Evolutionary conservation across 2,888 invertebrate genomes (phyloP).

Genomic region (Phanerotoma sp.): DNA sequence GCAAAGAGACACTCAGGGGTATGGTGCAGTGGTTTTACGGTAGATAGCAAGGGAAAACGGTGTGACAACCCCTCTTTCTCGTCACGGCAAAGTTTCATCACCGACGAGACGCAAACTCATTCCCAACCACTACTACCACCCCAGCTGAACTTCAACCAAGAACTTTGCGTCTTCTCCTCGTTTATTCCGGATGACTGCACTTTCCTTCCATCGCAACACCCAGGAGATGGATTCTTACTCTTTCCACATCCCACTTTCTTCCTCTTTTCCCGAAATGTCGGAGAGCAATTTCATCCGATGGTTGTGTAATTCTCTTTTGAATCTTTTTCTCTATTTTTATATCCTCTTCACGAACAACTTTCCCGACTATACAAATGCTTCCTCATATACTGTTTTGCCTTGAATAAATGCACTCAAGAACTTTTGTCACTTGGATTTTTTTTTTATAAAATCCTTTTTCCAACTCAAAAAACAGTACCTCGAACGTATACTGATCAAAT

Average conservation of each 20-base stretch:
- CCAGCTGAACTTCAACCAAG: constrained; percentile 54
- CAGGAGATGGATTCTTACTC: constrained; percentile 37
- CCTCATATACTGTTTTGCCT: too few species aligned
- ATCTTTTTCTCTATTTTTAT: constrained; percentile 20
- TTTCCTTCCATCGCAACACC: constrained; percentile 51
- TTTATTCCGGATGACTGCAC: constrained; percentile 57
- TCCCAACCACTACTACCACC: constrained; percentile 49
- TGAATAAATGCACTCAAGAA: too few species aligned
- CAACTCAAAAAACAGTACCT: too few species aligned
- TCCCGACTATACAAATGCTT: not conserved
- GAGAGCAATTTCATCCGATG: constrained; percentile 51
- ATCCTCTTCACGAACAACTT: constrained; percentile 4
- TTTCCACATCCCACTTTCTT: constrained; percentile 26
- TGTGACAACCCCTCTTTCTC: constrained; percentile 54
- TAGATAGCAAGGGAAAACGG: constrained; percentile 37
- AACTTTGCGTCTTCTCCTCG: constrained; percentile 56
- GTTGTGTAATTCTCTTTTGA: constrained; percentile 31
- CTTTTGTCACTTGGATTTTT: too few species aligned
- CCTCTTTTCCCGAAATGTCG: constrained; percentile 29
- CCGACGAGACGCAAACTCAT: constrained; percentile 54
- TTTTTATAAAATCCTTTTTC: too few species aligned
- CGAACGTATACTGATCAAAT: too few species aligned
- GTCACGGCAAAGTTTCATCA: constrained; percentile 58
- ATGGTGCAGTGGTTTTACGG: constrained; percentile 30
- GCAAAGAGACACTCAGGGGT: constrained; percentile 16